phyloP scores from a whole-genome alignment of 2,888 invertebrate species.

The Copidosoma aretas region DNA sequence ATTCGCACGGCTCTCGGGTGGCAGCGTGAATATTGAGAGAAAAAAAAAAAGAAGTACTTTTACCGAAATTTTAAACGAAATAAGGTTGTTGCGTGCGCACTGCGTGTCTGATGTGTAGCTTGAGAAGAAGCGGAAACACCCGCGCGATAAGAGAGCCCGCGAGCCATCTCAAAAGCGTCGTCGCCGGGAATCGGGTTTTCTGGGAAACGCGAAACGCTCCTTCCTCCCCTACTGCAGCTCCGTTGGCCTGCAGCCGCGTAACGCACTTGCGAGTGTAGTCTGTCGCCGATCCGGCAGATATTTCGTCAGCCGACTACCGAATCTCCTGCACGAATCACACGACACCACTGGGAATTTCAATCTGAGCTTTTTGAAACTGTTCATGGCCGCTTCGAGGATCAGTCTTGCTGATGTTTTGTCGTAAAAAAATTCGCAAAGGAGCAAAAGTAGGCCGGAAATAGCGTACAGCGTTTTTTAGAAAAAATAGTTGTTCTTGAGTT shows the following conservation, averaged over 20 bases:
- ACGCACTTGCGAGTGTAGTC: neutral
- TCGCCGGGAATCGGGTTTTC: conserved; percentile 46
- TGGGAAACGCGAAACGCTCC: conserved; percentile 52
- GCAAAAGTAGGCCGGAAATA: no score
- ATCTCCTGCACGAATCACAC: neutral
- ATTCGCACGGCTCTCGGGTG: no score
- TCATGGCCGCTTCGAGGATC: no score
- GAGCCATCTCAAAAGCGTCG: conserved; percentile 45
- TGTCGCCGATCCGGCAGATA: neutral
- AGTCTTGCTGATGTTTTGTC: no score
- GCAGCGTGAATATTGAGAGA: no score
- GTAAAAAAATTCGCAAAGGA: no score
- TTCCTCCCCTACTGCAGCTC: conserved; percentile 39
- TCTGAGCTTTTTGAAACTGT: no score
- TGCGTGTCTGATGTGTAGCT: conserved; percentile 10
- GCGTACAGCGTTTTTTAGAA: no score
- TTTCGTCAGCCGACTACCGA: neutral
- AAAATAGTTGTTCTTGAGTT: no score
- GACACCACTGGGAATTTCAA: no score
- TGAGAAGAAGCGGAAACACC: conserved; percentile 48
- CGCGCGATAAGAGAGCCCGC: conserved; percentile 43
- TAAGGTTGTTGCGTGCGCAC: neutral
- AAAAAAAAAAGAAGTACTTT: neutral
- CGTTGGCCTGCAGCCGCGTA: neutral
- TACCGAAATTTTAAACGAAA: neutral